Conservation (phyloP, 2,888 invertebrate species). For the Brassicogethes aeneus region DNA sequence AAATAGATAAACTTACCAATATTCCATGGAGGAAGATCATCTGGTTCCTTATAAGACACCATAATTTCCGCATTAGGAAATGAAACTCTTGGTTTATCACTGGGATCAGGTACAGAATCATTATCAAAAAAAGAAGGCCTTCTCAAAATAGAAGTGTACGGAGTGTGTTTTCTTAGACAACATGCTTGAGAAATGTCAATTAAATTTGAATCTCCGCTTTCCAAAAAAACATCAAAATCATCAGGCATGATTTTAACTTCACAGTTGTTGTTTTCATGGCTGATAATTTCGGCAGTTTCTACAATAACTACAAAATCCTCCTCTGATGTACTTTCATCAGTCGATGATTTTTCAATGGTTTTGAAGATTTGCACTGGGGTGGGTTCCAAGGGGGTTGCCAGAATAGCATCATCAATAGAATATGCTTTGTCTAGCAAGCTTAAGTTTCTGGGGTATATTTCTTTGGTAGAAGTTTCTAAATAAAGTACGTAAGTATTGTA, state of each 20-base stretch:
- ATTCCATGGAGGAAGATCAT: slow-evolving; percentile 19
- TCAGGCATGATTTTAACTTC: not conserved
- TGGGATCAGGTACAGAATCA: not conserved
- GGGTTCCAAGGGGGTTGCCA: slow-evolving; percentile 25
- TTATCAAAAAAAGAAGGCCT: not conserved
- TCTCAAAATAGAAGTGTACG: not conserved
- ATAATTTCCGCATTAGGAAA: slow-evolving; percentile 24
- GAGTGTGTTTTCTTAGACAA: not conserved
- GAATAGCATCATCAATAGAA: slow-evolving; percentile 29
- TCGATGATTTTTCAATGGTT: slow-evolving; percentile 6
- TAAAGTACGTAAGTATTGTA: slow-evolving; percentile 3
- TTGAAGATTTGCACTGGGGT: slow-evolving; percentile 15
- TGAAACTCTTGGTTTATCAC: slow-evolving; percentile 16
- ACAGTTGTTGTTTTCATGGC: not conserved
- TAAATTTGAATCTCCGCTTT: not conserved
- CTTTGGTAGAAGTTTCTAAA: not conserved
- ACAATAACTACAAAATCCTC: not conserved
- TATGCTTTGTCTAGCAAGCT: slow-evolving; percentile 26
- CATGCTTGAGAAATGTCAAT: not conserved
- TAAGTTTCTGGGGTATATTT: not conserved
- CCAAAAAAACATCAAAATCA: not conserved
- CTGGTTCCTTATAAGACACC: slow-evolving; percentile 25
- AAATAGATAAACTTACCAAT: slow-evolving; percentile 24
- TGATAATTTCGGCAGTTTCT: not conserved
- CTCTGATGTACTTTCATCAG: not conserved